phyloP scores from a whole-genome alignment of 2,797 vertebrate species.

The Brachyrhaphis roseni region DNA sequence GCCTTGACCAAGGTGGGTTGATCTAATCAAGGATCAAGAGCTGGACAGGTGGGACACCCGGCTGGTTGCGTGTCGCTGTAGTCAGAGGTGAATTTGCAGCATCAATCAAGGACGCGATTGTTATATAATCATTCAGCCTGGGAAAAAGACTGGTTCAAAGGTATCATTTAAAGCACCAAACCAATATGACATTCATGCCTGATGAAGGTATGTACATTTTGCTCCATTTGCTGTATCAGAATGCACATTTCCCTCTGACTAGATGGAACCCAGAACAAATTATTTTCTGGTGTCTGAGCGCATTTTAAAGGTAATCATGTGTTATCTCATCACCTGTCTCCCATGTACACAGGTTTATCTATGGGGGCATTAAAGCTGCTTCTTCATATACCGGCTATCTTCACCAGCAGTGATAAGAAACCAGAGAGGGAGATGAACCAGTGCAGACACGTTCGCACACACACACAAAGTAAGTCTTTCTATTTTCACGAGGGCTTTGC shows the following conservation, averaged over 20 bases:
- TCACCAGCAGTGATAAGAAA: constrained; percentile 61
- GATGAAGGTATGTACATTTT: not conserved
- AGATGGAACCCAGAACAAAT: constrained; percentile 24
- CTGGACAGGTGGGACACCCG: not conserved
- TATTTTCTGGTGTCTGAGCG: constrained; percentile 31
- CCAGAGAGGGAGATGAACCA: constrained; percentile 46
- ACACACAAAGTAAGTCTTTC: constrained; percentile 16
- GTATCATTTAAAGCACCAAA: not conserved
- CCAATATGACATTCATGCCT: not conserved
- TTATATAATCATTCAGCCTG: not conserved
- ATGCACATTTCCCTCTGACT: constrained; percentile 5
- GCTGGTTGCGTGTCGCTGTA: not conserved
- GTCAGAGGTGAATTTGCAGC: not conserved
- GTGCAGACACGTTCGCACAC: constrained; percentile 13
- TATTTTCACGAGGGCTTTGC: not conserved
- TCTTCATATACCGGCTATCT: constrained; percentile 57
- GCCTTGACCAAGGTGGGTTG: not conserved
- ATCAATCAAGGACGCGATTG: not conserved
- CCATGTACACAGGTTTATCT: constrained; percentile 61
- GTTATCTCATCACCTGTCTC: constrained; percentile 59
- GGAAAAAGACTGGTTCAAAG: not conserved
- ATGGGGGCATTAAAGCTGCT: constrained; percentile 49
- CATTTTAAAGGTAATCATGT: constrained; percentile 56
- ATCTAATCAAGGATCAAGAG: not conserved
- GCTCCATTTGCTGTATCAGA: not conserved